Evolutionary conservation across 2,113 vertebrate species (phyloP).

Genomic region (Gymnocephalus cernua): DNA sequence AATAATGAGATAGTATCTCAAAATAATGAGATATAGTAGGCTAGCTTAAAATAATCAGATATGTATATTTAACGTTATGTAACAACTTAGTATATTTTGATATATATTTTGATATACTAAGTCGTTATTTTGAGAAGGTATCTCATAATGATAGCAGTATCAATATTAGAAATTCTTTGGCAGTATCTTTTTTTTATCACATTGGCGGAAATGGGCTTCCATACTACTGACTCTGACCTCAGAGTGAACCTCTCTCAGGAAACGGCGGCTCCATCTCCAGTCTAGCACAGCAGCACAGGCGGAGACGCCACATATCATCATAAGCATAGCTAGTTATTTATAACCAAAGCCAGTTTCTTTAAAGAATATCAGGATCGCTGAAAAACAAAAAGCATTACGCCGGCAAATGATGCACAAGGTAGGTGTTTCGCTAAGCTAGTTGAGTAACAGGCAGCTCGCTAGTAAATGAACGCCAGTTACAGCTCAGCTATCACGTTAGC

Average conservation of each 20-base stretch:
- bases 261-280: conserved; percentile 1
- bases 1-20: too few relatives aligned
- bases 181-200: too few relatives aligned
- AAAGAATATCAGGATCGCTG: neutral
- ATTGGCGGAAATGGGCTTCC: too few relatives aligned
- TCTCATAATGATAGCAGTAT: too few relatives aligned
- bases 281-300: neutral
- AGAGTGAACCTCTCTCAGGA: conserved; percentile 59
- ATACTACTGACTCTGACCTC: conserved; percentile 32
- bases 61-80: too few relatives aligned
- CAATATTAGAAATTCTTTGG: too few relatives aligned
- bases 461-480: neutral
- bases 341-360: neutral
- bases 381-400: neutral
- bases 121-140: too few relatives aligned
- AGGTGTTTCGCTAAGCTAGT: neutral
- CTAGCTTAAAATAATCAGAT: too few relatives aligned
- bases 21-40: too few relatives aligned
- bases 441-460: neutral
- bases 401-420: conserved; percentile 27
- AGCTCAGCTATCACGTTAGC: conserved; percentile 15
- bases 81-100: too few relatives aligned
- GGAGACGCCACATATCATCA: neutral
- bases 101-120: too few relatives aligned
- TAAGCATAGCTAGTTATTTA: neutral